Evolutionary conservation across 2,113 vertebrate genomes (phyloP), one percentile per base, ranked within the genome.

Genomic region (Corynorhinus townsendii): DNA sequence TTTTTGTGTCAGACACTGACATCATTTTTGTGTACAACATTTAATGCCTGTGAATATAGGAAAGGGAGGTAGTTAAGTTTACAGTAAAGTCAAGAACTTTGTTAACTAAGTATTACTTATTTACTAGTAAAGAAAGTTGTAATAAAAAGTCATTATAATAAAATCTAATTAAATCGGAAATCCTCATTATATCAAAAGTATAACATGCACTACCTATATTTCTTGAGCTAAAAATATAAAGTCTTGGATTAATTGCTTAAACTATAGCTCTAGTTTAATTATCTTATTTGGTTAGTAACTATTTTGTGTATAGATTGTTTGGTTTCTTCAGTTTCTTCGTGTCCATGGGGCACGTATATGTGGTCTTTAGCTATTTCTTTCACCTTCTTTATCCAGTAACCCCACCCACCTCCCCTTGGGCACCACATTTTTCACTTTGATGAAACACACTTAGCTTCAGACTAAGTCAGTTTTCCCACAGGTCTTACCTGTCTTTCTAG

Each of bases 141-240:
- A 72, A 82, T 26, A 59, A 81, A 75, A 68, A 85, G 64, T 22
- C 84, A 83, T 73, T 90, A 86, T 56, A 92, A 68, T 62, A 84
- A 91, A 94, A 89, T 59, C 14, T 66, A 71, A 24, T 75, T 95
- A 79, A 93, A 88, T 93, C 43, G 93, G 92, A 88, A 86, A 68
- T 88, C 90, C 35, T 22, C 11, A 54, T 93, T 77, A 72, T 43
- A 38, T 80, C 95, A 73, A 56, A 91, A 80, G 26, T 85, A 40
- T 24, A 59, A n/a, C 49, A 75, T 76, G 68, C 2, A 38, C 19
- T 91, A 73, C 28, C 17, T 86, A 16, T 76, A 81, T 92, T 94
- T 93, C 64, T 82, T 45, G 17, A 92, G 33, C 76, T 93, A 72
- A 90, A 86, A 88, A 77, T 7, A 16, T 76, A 33, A 81, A 77